Evolutionary conservation across 1,140 invertebrate genomes (phyloP), one percentile per base, ranked within the genome.

Genomic region (Diorhabda elongata): DNA sequence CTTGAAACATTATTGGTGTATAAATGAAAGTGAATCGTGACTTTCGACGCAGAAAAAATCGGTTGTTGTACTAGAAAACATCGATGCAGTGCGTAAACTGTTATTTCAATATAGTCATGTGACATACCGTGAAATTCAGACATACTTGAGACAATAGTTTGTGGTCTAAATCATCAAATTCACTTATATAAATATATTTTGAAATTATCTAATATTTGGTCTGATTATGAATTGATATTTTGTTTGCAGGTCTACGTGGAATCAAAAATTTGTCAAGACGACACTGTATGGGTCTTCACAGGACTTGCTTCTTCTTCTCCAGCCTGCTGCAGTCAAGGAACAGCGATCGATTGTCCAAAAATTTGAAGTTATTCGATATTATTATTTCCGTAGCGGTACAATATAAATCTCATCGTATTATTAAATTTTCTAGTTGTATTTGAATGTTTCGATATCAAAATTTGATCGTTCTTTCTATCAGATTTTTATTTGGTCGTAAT

Each of bases 261-360:
- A 61, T 61, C 60, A 26, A 61, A 61, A 42, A n/a, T 61, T 9
- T 61, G 60, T 8, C 11, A 61, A 9, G 42, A 26, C 4, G 60
- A 42, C 42, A 26, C 60, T 9, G 8, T 9, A 42, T 61, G 60
- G 60, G 42, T 9, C 42, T 61, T 41, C 11, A 61, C 60, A 41
- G 60, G 60, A 7, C n/a, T 7, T 56, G 11, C 60, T 9, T 41
- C 60, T 26, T 9, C 11, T 41, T 9, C 60, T 9, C 60, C 60
- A n/a, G 9, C 42, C 42, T 61, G 60, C 42, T 61, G 60, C 42
- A 11, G 42, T 42, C 11, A 26, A 9, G 60, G 60, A 6, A 11
- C 8, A n/a, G 60, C 9, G 42, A 61, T 42, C 8, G 11, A 61
- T 26, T 61, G 60, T 42, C 26, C 26, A 26, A 26, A 26, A 26